Evolutionary conservation across 2,113 vertebrate species (phyloP).

Genomic region (Oceanites oceanicus): DNA sequence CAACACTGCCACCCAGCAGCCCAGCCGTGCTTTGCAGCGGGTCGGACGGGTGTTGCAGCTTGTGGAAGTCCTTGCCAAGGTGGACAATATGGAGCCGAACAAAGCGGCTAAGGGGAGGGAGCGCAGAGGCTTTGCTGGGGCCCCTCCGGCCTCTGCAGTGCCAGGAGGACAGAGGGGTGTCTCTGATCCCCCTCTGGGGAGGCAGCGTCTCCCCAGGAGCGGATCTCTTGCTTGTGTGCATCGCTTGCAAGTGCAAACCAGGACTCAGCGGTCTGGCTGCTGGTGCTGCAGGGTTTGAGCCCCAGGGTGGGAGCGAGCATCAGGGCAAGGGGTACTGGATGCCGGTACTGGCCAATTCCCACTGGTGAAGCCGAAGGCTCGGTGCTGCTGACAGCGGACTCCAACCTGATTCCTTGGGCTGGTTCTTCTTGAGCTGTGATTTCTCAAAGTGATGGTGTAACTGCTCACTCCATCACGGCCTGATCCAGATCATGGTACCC

Average conservation of each 20-base stretch:
- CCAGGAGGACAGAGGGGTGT: neutral
- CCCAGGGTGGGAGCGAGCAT: neutral
- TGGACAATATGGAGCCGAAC: rapidly evolving
- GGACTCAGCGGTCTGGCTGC: neutral
- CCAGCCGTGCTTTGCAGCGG: neutral
- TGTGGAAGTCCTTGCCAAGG: rapidly evolving
- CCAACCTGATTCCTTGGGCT: rapidly evolving
- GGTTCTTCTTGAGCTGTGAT: rapidly evolving
- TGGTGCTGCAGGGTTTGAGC: neutral
- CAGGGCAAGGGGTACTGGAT: neutral
- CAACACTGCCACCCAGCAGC: conserved; percentile 60
- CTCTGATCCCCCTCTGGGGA: rapidly evolving
- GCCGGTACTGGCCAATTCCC: rapidly evolving
- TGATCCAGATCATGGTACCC: neutral
- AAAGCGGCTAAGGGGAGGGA: neutral
- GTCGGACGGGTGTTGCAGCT: neutral
- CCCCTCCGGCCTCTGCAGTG: neutral
- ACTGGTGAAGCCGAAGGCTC: rapidly evolving
- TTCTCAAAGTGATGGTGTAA: neutral
- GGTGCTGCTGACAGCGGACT: rapidly evolving
- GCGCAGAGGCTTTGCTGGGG: rapidly evolving
- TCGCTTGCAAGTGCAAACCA: rapidly evolving
- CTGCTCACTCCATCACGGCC: rapidly evolving
- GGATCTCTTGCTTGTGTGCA: rapidly evolving
- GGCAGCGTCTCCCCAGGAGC: rapidly evolving